phyloP scores from a whole-genome alignment of 2,113 vertebrate species.

The Procavia capensis region DNA sequence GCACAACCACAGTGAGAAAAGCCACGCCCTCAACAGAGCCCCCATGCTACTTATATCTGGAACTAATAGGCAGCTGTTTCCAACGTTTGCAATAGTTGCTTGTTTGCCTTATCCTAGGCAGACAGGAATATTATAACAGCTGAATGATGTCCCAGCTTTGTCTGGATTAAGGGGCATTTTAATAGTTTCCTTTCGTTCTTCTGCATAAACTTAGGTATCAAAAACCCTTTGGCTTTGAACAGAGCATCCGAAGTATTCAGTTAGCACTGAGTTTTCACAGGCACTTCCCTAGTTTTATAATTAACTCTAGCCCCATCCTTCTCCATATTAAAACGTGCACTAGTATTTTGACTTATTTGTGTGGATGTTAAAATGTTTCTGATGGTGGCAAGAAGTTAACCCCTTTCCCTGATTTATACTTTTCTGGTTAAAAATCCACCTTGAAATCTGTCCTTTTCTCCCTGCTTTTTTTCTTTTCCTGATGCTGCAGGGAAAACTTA shows the following conservation, averaged over 20 bases:
- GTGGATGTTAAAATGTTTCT: neutral
- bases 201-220: neutral
- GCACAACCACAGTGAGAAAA: too few relatives aligned
- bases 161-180: neutral
- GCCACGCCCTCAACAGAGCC: neutral
- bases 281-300: neutral
- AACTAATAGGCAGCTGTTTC: slow-evolving; percentile 60
- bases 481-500: neutral
- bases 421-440: slow-evolving; percentile 1
- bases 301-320: neutral
- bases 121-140: slow-evolving; percentile 44
- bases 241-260: neutral
- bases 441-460: neutral
- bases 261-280: neutral
- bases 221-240: slow-evolving; percentile 3
- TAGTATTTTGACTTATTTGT: neutral
- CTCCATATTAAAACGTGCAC: neutral
- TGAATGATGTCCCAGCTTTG: neutral
- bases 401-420: neutral
- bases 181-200: slow-evolving; percentile 8
- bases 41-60: neutral
- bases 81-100: slow-evolving; percentile 17
- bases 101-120: slow-evolving; percentile 5
- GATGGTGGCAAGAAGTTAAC: neutral
- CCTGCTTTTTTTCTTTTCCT: neutral